Evolutionary conservation across 2,888 invertebrate genomes (phyloP).

Genomic region (Cantharis lateralis): DNA sequence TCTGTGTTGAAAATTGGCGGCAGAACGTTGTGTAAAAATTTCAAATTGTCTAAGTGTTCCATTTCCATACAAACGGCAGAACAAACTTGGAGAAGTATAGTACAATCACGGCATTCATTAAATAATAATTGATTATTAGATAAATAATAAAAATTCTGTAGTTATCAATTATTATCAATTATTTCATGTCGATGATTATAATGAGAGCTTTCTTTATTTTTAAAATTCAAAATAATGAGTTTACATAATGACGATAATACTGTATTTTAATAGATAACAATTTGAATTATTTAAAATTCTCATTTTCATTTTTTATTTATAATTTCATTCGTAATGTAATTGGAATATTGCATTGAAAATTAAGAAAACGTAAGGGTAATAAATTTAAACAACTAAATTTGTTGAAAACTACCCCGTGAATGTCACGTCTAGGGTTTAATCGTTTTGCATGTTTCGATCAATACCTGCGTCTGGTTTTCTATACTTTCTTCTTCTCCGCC

Average conservation of each 20-base stretch:
- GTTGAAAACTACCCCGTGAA: not conserved
- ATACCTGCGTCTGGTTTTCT: constrained; percentile 33
- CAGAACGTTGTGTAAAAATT: no score
- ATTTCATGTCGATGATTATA: not conserved
- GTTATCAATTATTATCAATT: not conserved
- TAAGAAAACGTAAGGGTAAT: not conserved
- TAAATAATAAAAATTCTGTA: no score
- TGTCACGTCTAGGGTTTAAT: constrained; percentile 17
- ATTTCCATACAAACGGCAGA: no score
- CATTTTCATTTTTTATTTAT: no score
- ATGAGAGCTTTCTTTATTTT: not conserved
- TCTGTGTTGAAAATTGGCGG: no score
- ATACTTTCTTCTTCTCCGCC: constrained; percentile 21
- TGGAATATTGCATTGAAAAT: not conserved
- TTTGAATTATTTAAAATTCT: no score
- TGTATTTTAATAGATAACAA: not conserved
- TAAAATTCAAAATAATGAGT: not conserved
- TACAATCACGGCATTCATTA: no score
- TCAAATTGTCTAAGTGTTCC: no score
- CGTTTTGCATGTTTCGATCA: constrained; percentile 31
- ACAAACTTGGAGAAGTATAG: no score
- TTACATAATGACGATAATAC: not conserved
- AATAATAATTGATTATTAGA: no score
- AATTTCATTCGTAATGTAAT: not conserved
- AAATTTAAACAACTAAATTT: not conserved